phyloP scores from a whole-genome alignment of 1,140 invertebrate genomes.

The Drosophila santomea region DNA sequence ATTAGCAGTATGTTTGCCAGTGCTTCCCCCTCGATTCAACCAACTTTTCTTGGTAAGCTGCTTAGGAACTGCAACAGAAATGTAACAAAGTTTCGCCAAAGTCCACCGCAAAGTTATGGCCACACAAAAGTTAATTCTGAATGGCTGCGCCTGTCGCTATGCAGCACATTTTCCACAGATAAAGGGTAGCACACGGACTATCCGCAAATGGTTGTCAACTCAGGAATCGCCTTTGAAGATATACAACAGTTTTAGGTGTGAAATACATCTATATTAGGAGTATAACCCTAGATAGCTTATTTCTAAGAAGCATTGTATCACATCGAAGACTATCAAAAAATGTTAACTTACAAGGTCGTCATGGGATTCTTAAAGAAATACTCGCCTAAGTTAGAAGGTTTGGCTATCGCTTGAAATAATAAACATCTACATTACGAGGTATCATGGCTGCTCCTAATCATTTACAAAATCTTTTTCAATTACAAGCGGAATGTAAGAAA shows the following conservation, averaged over 20 bases:
- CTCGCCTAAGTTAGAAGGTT: no score
- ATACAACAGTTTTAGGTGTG: neutral
- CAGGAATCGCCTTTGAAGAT: no score
- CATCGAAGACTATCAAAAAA: no score
- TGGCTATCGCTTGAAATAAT: no score
- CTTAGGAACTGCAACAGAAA: slow-evolving; percentile 55
- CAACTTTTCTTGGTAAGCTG: slow-evolving; percentile 48
- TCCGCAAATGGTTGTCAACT: neutral
- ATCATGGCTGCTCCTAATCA: slow-evolving; percentile 9
- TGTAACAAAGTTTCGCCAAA: slow-evolving; percentile 67
- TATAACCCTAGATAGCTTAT: no score
- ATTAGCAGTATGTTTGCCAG: slow-evolving; percentile 47
- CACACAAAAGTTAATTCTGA: slow-evolving; percentile 64
- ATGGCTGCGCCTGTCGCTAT: slow-evolving; percentile 41
- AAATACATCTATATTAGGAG: no score
- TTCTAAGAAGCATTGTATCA: no score
- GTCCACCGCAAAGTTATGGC: slow-evolving; percentile 61
- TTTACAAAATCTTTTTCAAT: slow-evolving; percentile 57
- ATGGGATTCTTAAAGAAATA: neutral
- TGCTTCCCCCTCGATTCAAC: neutral
- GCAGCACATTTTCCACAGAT: slow-evolving; percentile 43
- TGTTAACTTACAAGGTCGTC: no score
- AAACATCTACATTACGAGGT: slow-evolving; percentile 1
- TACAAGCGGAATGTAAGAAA: slow-evolving; percentile 68
- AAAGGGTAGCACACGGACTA: slow-evolving; percentile 12